Evolutionary conservation across 2,888 invertebrate genomes (phyloP), one percentile per base, ranked within the genome.

Genomic region (Drosophila paramelanica): DNA sequence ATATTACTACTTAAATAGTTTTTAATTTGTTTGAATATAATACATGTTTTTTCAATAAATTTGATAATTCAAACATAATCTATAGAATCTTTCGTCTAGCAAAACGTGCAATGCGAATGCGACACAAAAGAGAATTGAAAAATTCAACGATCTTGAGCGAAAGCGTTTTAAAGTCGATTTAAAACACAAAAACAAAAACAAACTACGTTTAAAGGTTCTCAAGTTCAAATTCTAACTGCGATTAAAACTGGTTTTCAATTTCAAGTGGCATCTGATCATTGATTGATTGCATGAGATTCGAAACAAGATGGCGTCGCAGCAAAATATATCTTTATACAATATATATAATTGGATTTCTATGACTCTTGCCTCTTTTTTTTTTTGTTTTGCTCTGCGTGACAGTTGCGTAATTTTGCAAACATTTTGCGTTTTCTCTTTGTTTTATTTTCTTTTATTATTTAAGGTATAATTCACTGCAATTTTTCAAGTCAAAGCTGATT

Each of bases 401-500:
- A 23, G 10, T 67, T 47, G 49, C 56, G 39, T 39, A 46, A 56
- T 45, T 42, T 33, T 50, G 33, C 41, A 57, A 14, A 42, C 42
- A 39, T 50, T 42, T 47, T n/a, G 33, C 7, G 5, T 36, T 36
- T 13, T 36, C 11, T 36, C 11, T 4, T 36, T 36, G 4, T 38
- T 33, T 68, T 31, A 3, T 31, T 57, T 50, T 17, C 36, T 59
- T 27, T 55, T 36, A 59, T 52, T 46, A 42, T 52, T 23, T 23
- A 4, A 23, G 4, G 3, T 61, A 38, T 55, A 43, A 51, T 33
- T 27, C 31, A 51, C 43, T 56, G 57, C 50, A 68, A 45, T 61
- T 56, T 53, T 51, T 42, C 20, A 65, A 56, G 56, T 67, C 62
- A 36, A 60, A 67, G 67, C 59, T 64, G 64, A 78, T 77, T 80